Evolutionary conservation across 2,113 vertebrate genomes (phyloP).

Genomic region (Chaetops frenatus): DNA sequence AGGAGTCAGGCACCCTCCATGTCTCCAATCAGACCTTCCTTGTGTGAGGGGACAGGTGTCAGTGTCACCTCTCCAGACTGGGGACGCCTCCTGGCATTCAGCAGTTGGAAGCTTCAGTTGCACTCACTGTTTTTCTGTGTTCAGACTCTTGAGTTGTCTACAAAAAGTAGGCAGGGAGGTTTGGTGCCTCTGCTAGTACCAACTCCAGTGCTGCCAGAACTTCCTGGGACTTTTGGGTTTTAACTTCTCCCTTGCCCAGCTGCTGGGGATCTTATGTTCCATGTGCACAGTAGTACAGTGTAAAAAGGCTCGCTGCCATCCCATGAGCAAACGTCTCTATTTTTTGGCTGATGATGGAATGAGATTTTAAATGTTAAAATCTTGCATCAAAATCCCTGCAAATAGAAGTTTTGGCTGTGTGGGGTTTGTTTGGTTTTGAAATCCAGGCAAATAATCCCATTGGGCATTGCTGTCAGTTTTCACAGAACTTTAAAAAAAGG

Average conservation of each 20-base stretch:
- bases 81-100: fast-evolving
- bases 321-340: fast-evolving
- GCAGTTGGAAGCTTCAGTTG: background rate
- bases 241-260: background rate
- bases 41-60: background rate
- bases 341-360: background rate
- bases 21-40: background rate
- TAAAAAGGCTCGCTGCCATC: background rate
- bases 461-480: background rate
- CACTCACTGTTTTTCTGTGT: background rate
- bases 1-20: background rate
- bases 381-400: background rate
- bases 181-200: background rate
- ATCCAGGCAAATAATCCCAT: background rate
- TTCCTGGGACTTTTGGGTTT: background rate
- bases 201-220: background rate
- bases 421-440: background rate
- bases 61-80: background rate
- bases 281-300: background rate
- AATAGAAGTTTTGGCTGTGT: background rate
- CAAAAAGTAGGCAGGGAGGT: background rate
- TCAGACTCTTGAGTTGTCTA: background rate
- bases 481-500: background rate
- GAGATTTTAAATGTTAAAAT: background rate
- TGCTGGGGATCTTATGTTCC: background rate